Evolutionary conservation across 2,113 vertebrate species (phyloP).

Genomic region (Dromas ardeola): DNA sequence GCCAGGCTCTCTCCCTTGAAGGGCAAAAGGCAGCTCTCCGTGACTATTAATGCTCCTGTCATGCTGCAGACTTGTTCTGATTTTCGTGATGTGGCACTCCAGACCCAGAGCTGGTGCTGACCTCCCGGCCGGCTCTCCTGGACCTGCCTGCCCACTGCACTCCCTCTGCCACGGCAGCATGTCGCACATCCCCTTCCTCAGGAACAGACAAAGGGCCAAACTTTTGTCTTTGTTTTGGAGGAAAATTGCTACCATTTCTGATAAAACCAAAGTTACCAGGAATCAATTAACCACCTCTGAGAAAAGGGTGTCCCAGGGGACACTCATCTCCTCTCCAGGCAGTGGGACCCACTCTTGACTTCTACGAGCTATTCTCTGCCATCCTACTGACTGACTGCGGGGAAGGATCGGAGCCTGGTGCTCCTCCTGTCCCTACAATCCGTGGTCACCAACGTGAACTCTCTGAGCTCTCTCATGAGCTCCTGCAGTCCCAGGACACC

Average conservation of each 20-base stretch:
- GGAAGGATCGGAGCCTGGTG: accelerated
- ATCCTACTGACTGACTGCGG: accelerated
- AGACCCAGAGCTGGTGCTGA: not conserved
- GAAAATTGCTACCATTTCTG: not conserved
- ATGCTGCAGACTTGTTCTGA: not conserved
- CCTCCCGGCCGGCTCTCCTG: not conserved
- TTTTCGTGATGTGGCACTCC: not conserved
- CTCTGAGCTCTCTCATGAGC: not conserved
- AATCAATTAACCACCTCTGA: not conserved
- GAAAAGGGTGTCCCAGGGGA: not conserved
- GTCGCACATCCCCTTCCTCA: not conserved
- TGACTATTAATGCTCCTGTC: not conserved
- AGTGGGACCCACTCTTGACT: not conserved
- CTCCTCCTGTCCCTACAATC: not conserved
- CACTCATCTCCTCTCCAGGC: not conserved
- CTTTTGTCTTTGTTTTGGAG: not conserved
- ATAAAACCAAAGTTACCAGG: not conserved
- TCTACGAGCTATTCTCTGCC: accelerated
- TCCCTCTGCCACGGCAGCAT: not conserved
- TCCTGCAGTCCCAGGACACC: not conserved
- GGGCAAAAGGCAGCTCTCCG: slow-evolving; percentile 3
- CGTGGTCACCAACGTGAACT: not conserved
- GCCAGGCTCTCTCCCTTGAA: slow-evolving; percentile 23
- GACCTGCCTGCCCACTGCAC: not conserved
- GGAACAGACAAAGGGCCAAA: not conserved